Evolutionary conservation across 2,888 invertebrate genomes (phyloP).

Genomic region (Xestobium rufovillosum): DNA sequence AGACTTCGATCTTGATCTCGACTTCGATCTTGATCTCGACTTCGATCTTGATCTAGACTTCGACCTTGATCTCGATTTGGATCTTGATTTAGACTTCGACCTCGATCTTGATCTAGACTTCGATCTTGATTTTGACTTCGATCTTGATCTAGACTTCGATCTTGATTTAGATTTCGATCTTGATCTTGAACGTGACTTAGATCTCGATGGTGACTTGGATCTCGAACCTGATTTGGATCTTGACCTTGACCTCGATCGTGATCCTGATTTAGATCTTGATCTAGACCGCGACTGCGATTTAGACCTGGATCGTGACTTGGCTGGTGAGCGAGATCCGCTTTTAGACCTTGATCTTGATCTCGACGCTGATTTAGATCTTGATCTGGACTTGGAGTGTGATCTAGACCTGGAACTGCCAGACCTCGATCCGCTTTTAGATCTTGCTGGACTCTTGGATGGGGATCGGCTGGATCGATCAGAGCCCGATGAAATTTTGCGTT

Average conservation of each 20-base stretch:
- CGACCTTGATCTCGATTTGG: constrained; percentile 23
- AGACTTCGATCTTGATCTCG: constrained; percentile 33
- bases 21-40: constrained; percentile 22
- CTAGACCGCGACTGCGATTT: constrained; percentile 18
- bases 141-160: constrained; percentile 36
- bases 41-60: constrained; percentile 20
- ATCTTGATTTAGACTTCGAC: constrained; percentile 36
- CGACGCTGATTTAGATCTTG: constrained; percentile 36
- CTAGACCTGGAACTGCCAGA: constrained; percentile 40
- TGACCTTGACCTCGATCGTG: constrained; percentile 34
- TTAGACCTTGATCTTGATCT: constrained; percentile 42
- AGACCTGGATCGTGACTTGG: constrained; percentile 28
- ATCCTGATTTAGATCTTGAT: constrained; percentile 31
- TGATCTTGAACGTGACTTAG: constrained; percentile 44
- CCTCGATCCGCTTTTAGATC: constrained; percentile 33
- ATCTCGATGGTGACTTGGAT: constrained; percentile 36
- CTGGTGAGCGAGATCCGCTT: constrained; percentile 33
- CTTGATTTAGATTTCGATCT: constrained; percentile 37
- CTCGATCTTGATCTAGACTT: constrained; percentile 33
- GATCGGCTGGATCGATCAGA: constrained; percentile 47
- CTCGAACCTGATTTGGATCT: constrained; percentile 31
- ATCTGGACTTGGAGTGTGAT: constrained; percentile 40
- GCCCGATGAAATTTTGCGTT: constrained; percentile 56
- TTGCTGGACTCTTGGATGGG: constrained; percentile 43
- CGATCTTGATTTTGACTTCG: constrained; percentile 38